Base-by-base conservation (phyloP, 2,113 vertebrate species). In the Hydrochoerus hydrochaeris region DNA sequence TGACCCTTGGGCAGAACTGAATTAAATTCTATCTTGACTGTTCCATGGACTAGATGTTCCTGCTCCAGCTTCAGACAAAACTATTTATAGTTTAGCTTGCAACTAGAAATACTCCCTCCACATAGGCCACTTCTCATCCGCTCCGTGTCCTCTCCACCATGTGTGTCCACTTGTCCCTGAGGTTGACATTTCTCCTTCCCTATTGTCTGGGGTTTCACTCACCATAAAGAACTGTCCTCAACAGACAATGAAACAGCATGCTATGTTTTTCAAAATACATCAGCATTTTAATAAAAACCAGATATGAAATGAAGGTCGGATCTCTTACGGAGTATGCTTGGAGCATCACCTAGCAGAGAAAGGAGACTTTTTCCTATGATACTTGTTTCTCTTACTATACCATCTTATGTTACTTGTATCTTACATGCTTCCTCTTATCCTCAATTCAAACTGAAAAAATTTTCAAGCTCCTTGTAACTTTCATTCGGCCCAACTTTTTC, bases 271-370 rank as follows among this genome's bases (percentile, higher is more conserved):
- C 19, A 88, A 85, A 90, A 62, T 90, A n/a, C 1, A 62, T 54
- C 44, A 90, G 73, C 17, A 69, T 78, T 46, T 73, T 87, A 94
- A 10, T 73, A 90, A 96, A 96, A 90, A 49, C 63, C 44, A 81
- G 13, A 60, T 58, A 5, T 28, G 63, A 24, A 62, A 62, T 90
- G 17, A 90, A 90, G 7, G 3, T 35, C 10, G 75, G n/a, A 67
- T 78, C 46, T 90, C 62, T 85, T 49, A 38, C 8, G 13, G 1
- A 69, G 3, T 52, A 38, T 38, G 17, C 49, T 94, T 83, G 80
- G 90, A 96, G 6, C 11, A 73, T 85, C 35, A 85, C 1, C 20
- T 14, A 57, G 6, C 46, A 91, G 7, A 87, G 28, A 94, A 88
- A 86, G 30, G 46, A 95, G 16, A 80, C n/a, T 16, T 49, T 71